Percentiles rank a stretch among this genome's conserved stretches.
phyloP scores from a whole-genome alignment of 2,797 vertebrate genomes.

The Glyptemys insculpta region DNA sequence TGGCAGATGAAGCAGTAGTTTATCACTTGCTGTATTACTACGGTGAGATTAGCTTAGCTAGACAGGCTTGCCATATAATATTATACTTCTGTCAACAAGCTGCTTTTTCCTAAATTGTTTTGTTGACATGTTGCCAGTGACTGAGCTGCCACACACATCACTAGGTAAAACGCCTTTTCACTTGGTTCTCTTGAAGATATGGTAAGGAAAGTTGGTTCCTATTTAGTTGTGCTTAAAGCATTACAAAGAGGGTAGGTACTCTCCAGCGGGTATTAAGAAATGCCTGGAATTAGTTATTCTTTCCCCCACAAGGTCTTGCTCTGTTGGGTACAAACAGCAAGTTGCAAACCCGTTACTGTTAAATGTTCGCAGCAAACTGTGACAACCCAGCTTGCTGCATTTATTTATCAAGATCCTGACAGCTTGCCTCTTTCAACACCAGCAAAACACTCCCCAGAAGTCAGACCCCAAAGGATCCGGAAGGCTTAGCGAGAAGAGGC shows the following conservation, averaged over 20 bases:
- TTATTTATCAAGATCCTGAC: slow-evolving; percentile 22
- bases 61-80: not conserved
- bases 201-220: not conserved
- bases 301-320: slow-evolving; percentile 43
- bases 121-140: not conserved
- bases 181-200: not conserved
- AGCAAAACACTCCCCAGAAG: slow-evolving; percentile 63
- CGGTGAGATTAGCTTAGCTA: not conserved
- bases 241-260: slow-evolving; percentile 67
- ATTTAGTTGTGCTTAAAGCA: slow-evolving; percentile 47
- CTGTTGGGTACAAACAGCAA: not conserved
- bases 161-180: not conserved
- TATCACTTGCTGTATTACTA: not conserved
- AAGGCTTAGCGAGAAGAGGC: slow-evolving; percentile 44
- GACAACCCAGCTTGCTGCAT: not conserved
- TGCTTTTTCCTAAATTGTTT: too few relatives aligned
- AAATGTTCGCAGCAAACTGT: slow-evolving; percentile 37
- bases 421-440: slow-evolving; percentile 45
- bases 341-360: slow-evolving; percentile 47
- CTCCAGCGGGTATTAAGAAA: slow-evolving; percentile 72
- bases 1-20: not conserved
- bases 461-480: slow-evolving; percentile 35
- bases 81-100: not conserved
- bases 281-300: slow-evolving; percentile 64
- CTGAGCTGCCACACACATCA: too few relatives aligned